Base-by-base conservation (phyloP, 2,888 invertebrate species). In the Acrobasis suavella region DNA sequence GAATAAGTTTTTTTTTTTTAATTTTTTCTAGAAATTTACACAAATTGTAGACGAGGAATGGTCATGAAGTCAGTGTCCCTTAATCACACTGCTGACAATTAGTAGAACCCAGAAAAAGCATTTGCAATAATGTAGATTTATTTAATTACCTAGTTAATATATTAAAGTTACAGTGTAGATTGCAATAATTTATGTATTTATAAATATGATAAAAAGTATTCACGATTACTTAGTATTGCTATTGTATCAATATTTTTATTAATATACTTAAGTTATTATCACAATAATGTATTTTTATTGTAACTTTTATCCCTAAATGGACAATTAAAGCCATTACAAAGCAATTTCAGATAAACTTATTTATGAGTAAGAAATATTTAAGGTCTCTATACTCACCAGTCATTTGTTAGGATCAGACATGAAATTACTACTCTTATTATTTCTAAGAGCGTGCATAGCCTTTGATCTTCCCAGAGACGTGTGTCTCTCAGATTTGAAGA, bases 401-500 rank as follows among this genome's bases (percentile, higher is more conserved):
- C 22, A 12, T 12, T 10, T 22, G 42, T 55, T 16, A 46, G 49
- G 17, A 46, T 68, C 62, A 67, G 65, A 58, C 64, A 81, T 80
- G 78, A 73, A 70, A 64, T 55, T 70, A 56, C 60, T 55, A 49
- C 22, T 76, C 60, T 64, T 81, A 65, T 22, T 77, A 37, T 63
- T 80, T 64, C 62, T 83, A 39, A 60, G 39, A 51, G 17, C 16
- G 39, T 17, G 78, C 73, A 61, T 74, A 8, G 65, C 78, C n/a
- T 89, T 90, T 65, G 89, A 90, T 69, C 55, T 90, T 8, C 87
- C 87, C 9, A 72, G 63, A 63, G 70, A 70, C 52, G 67, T 65
- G 1, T 89, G 88, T 69, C 60, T 71, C 54, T 76, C 81, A 0
- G 83, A 85, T 66, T 66, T 89, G 62, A 83, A 73, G 42, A 87